These are phyloP conservation scores for Arvicola amphibius DNA, from an alignment of 2,797 vertebrate genomes.

Conservation along the genomic window DNA sequence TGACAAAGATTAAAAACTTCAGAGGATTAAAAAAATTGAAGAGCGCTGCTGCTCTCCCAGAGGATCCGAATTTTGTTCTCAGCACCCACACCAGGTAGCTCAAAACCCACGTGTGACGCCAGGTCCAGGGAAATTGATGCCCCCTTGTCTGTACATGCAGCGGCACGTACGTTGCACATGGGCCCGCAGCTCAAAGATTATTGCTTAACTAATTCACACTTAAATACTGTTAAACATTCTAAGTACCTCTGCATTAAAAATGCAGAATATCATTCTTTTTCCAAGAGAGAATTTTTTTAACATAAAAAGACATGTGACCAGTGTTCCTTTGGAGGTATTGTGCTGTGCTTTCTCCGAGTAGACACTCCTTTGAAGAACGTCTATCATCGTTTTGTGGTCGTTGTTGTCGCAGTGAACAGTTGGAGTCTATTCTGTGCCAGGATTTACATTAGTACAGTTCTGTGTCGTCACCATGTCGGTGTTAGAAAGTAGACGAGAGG, in stretches of 20 bases:
- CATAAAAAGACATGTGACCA: slow-evolving; percentile 13
- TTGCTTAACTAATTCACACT: background rate
- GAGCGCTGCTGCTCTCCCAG: background rate
- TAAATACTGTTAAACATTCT: slow-evolving; percentile 1
- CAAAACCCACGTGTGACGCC: background rate
- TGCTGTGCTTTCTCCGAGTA: background rate
- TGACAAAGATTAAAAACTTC: slow-evolving; percentile 77
- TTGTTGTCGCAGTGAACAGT: background rate
- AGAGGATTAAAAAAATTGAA: background rate
- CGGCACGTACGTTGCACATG: background rate
- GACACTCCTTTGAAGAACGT: background rate
- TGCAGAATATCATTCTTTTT: slow-evolving; percentile 29
- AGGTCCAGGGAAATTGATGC: background rate
- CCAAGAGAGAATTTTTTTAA: slow-evolving; percentile 34
- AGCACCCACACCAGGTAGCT: background rate
- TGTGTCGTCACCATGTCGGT: background rate
- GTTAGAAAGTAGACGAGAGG: background rate
- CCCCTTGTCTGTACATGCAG: background rate
- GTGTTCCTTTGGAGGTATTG: background rate
- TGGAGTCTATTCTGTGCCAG: background rate
- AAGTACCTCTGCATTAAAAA: background rate
- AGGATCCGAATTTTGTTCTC: background rate
- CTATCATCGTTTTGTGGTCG: no score
- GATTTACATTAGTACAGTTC: background rate
- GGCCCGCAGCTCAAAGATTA: background rate